phyloP scores from a whole-genome alignment of 2,797 vertebrate species.

The Artibeus lituratus region DNA sequence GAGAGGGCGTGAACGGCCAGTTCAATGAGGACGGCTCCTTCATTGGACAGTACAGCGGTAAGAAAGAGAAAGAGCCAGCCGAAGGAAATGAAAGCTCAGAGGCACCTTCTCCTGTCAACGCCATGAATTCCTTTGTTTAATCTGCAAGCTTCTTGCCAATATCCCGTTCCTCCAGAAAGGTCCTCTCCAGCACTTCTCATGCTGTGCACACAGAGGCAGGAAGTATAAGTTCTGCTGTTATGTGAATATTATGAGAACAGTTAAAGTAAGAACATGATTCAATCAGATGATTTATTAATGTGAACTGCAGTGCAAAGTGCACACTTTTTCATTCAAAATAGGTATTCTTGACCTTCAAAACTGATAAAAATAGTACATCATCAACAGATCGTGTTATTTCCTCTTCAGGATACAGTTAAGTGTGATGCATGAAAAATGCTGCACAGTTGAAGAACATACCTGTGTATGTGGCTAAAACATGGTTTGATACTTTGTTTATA shows the following conservation, averaged over 20 bases:
- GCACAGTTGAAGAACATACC: conserved; percentile 81
- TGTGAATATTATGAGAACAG: conserved; percentile 75
- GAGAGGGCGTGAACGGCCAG: no score
- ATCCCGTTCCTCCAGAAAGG: conserved; percentile 65
- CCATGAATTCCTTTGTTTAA: conserved; percentile 99
- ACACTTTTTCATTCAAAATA: conserved; percentile 71
- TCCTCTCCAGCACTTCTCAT: conserved; percentile 74
- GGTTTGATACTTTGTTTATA: conserved; percentile 84
- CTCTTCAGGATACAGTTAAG: conserved; percentile 72
- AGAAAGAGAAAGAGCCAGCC: conserved; percentile 92
- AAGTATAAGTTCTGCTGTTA: conserved; percentile 66
- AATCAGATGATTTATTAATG: conserved; percentile 63
- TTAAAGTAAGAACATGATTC: conserved; percentile 63
- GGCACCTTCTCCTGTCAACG: conserved; percentile 95
- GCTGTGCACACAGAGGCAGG: conserved; percentile 72
- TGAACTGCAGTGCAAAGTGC: conserved; percentile 70
- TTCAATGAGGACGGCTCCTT: conserved; percentile 83
- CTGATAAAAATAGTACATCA: conserved; percentile 70
- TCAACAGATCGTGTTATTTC: conserved; percentile 72
- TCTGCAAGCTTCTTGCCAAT: conserved; percentile 67
- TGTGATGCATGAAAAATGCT: conserved; percentile 84
- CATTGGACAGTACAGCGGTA: conserved; percentile 98
- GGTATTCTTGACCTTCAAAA: conserved; percentile 68
- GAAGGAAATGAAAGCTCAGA: conserved; percentile 97
- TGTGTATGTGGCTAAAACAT: conserved; percentile 81